These are phyloP conservation scores for Phengaris arion DNA, from an alignment of 2,888 invertebrate genomes.

Conservation along the genomic window DNA sequence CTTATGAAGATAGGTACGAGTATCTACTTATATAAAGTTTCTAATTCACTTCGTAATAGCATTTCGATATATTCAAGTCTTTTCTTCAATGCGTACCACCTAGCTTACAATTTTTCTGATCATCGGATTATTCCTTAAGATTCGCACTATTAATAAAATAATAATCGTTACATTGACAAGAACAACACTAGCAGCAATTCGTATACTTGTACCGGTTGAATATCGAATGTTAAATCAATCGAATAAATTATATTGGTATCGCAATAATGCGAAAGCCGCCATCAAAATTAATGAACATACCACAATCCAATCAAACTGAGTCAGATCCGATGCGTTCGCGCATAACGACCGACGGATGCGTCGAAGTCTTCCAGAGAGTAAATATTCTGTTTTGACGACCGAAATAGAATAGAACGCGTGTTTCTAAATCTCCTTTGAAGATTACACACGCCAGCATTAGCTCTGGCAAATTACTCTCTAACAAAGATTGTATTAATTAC, in stretches of 20 bases:
- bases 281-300: slow-evolving; percentile 62
- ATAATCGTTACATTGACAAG: background rate
- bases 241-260: slow-evolving; percentile 36
- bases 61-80: no score
- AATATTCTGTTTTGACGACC: slow-evolving; percentile 78
- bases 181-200: background rate
- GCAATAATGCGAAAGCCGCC: slow-evolving; percentile 47
- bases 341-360: slow-evolving; percentile 78
- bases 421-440: slow-evolving; percentile 80
- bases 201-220: background rate
- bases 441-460: slow-evolving; percentile 78
- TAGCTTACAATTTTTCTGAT: no score
- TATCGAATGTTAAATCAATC: slow-evolving; percentile 30
- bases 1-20: no score
- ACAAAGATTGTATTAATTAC: slow-evolving; percentile 81
- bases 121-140: no score
- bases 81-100: no score
- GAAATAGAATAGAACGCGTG: slow-evolving; percentile 79
- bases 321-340: slow-evolving; percentile 73
- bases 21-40: no score
- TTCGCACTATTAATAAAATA: no score
- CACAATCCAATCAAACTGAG: slow-evolving; percentile 69
- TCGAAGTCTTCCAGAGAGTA: slow-evolving; percentile 77
- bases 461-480: slow-evolving; percentile 80
- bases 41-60: no score